Percentiles rank a stretch among this genome's conserved stretches.
Evolutionary conservation across 2,113 vertebrate genomes (phyloP).

Genomic region (Cyphomyrus plagiostoma): DNA sequence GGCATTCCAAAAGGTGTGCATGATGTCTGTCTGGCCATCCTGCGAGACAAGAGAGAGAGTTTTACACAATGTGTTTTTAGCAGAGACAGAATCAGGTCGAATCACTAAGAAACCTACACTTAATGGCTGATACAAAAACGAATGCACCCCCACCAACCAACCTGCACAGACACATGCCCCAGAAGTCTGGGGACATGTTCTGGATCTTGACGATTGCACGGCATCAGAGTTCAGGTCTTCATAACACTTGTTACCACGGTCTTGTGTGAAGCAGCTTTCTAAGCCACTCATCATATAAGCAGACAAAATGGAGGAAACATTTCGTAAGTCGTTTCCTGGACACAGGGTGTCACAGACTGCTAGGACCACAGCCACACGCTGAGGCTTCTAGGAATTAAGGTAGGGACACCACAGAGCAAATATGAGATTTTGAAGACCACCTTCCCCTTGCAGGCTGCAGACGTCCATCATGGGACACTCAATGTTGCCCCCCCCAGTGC

Average conservation of each 20-base stretch:
- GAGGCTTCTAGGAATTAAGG: not conserved
- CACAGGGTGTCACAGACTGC: not conserved
- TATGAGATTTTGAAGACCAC: not conserved
- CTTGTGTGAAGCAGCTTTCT: not conserved
- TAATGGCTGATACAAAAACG: not conserved
- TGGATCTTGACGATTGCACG: too few relatives aligned
- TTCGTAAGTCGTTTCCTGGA: not conserved
- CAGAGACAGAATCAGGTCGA: not conserved
- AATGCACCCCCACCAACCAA: not conserved
- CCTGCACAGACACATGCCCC: not conserved
- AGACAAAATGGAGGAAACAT: not conserved
- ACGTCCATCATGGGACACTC: not conserved
- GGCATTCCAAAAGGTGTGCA: constrained; percentile 85
- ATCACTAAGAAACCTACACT: not conserved
- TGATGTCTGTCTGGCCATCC: constrained; percentile 87
- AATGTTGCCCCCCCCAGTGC: not conserved
- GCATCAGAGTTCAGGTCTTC: not conserved
- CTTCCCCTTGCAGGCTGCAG: not conserved
- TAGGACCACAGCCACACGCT: not conserved
- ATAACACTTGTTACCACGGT: not conserved
- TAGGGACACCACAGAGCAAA: not conserved
- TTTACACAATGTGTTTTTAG: not conserved
- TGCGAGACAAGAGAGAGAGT: constrained; percentile 40
- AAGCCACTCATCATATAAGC: not conserved
- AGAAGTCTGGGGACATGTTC: not conserved